Evolutionary conservation across 2,113 vertebrate species (phyloP).

Genomic region (Rafetus swinhoei): DNA sequence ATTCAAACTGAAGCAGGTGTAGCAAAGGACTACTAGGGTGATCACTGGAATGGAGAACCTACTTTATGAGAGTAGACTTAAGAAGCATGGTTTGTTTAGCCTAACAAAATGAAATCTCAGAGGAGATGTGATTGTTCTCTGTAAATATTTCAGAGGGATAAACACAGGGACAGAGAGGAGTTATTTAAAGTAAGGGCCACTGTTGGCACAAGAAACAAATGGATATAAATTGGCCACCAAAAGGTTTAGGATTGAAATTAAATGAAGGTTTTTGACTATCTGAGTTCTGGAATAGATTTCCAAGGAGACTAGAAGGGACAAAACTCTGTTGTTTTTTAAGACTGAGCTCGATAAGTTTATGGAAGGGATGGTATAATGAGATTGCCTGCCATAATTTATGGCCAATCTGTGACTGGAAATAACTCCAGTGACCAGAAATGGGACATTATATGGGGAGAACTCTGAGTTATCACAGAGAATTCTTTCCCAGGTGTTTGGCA

Average conservation of each 20-base stretch:
- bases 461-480: background rate
- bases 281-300: background rate
- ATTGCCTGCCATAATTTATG: background rate
- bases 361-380: background rate
- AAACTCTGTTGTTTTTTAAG: background rate
- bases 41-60: background rate
- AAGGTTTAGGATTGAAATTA: no score
- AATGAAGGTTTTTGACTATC: no score
- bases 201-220: background rate
- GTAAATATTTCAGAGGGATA: background rate
- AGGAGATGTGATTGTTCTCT: background rate
- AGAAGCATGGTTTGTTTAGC: background rate
- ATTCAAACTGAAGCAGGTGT: background rate
- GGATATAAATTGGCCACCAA: no score
- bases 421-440: background rate
- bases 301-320: background rate
- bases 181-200: background rate
- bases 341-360: background rate
- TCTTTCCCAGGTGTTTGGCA: background rate
- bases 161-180: background rate
- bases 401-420: background rate
- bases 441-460: background rate
- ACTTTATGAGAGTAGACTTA: background rate
- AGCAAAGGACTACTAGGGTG: background rate
- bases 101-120: background rate